phyloP scores from a whole-genome alignment of 2,888 invertebrate species.

The Napeogenes sylphis region DNA sequence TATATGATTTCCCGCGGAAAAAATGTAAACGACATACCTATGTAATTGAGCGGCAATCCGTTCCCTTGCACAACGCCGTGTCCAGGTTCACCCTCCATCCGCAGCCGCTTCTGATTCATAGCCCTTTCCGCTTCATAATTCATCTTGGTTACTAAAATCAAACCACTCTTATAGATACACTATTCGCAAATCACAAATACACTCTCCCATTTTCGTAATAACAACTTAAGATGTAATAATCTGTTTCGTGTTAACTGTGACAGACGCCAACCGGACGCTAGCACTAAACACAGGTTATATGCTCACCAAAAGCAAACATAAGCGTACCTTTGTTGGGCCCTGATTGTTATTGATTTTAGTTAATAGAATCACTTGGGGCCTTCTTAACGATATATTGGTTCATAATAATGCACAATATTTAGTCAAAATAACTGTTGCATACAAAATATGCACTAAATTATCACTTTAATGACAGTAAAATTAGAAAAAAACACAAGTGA shows the following conservation, averaged over 20 bases:
- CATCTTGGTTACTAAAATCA: slow-evolving; percentile 75
- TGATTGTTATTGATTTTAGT: slow-evolving; percentile 78
- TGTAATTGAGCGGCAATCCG: slow-evolving; percentile 74
- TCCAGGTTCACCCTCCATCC: slow-evolving; percentile 75
- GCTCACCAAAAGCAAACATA: slow-evolving; percentile 70
- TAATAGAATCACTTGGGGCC: slow-evolving; percentile 68
- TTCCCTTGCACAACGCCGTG: slow-evolving; percentile 75
- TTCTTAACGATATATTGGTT: slow-evolving; percentile 62
- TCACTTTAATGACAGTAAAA: slow-evolving; percentile 75
- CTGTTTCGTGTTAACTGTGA: slow-evolving; percentile 63
- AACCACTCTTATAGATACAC: slow-evolving; percentile 47
- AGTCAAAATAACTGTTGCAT: slow-evolving; percentile 73
- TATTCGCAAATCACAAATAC: slow-evolving; percentile 39
- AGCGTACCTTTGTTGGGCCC: slow-evolving; percentile 78
- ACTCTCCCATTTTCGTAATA: slow-evolving; percentile 45
- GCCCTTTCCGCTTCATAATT: slow-evolving; percentile 76
- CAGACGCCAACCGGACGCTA: slow-evolving; percentile 78
- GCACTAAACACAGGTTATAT: slow-evolving; percentile 76
- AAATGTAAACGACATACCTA: slow-evolving; percentile 52
- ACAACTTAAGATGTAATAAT: slow-evolving; percentile 48
- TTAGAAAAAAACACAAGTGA: slow-evolving; percentile 77
- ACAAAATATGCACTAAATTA: slow-evolving; percentile 75
- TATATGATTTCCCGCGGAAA: slow-evolving; percentile 37
- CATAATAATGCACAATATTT: slow-evolving; percentile 69
- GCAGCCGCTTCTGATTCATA: slow-evolving; percentile 75